Evolutionary conservation across 2,888 invertebrate species (phyloP).

Genomic region (Amiota communis): DNA sequence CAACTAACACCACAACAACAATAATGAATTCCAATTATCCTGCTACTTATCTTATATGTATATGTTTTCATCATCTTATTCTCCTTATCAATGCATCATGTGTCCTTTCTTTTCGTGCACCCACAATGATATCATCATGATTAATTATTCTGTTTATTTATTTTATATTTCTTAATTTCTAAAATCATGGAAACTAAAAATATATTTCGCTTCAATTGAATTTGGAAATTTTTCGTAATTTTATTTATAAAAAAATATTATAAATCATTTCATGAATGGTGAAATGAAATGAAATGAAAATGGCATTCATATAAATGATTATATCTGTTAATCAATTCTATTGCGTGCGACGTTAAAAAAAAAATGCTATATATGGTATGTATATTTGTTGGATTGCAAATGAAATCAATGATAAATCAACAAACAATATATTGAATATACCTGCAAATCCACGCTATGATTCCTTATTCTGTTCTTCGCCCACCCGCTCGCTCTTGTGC

Average conservation of each 20-base stretch:
- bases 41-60: background rate
- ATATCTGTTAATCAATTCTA: slow-evolving; percentile 30
- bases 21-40: slow-evolving; percentile 36
- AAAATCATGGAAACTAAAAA: slow-evolving; percentile 30
- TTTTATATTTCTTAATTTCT: slow-evolving; percentile 45
- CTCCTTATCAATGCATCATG: slow-evolving; percentile 33
- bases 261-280: slow-evolving; percentile 12
- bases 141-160: slow-evolving; percentile 38
- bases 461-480: background rate
- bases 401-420: slow-evolving; percentile 19
- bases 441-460: background rate
- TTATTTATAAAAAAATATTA: slow-evolving; percentile 6
- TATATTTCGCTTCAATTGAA: slow-evolving; percentile 2
- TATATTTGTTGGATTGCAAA: slow-evolving; percentile 62
- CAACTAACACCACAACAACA: slow-evolving; percentile 33
- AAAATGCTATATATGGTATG: slow-evolving; percentile 60
- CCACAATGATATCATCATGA: slow-evolving; percentile 5
- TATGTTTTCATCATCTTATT: slow-evolving; percentile 33
- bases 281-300: too few species aligned
- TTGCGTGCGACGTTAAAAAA: slow-evolving; percentile 48
- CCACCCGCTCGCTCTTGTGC: slow-evolving; percentile 5
- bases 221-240: slow-evolving; percentile 7
- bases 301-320: slow-evolving; percentile 23
- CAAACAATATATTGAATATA: background rate
- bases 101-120: slow-evolving; percentile 33